A percentile compares a stretch with the other conserved stretches of the same genome.
phyloP scores from a whole-genome alignment of 2,888 invertebrate genomes.

The Listrodromus nycthemerus region DNA sequence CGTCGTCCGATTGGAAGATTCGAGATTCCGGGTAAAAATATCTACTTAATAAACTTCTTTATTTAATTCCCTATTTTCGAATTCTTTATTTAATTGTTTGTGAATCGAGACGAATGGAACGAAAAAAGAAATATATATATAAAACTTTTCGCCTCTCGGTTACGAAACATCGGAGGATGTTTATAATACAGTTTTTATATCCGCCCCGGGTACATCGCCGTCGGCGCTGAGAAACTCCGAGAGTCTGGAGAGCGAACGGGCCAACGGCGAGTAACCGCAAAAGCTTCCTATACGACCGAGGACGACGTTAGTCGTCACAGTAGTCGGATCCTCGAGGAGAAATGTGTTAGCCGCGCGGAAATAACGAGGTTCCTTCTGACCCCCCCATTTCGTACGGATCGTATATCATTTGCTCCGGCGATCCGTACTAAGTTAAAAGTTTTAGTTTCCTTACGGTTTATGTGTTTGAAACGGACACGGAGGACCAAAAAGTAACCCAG shows the following conservation, averaged over 20 bases:
- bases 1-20: too few relatives aligned
- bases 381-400: neutral
- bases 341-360: conserved; percentile 10
- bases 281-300: conserved; percentile 5
- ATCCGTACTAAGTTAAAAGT: conserved; percentile 35
- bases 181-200: conserved; percentile 45
- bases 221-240: conserved; percentile 22
- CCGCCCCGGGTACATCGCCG: neutral
- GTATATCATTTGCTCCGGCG: conserved; percentile 39
- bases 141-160: neutral
- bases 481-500: neutral
- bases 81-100: too few relatives aligned
- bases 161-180: conserved; percentile 15
- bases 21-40: too few relatives aligned
- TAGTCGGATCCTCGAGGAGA: neutral
- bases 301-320: conserved; percentile 30
- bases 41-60: too few relatives aligned
- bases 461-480: conserved; percentile 5
- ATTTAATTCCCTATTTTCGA: too few relatives aligned
- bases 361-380: neutral
- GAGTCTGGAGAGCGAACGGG: neutral
- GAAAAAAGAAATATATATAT: neutral
- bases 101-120: too few relatives aligned
- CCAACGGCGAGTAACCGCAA: conserved; percentile 17
- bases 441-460: conserved; percentile 25